Percentiles rank a stretch among this genome's conserved stretches.
These are phyloP conservation scores for Rotaria magnacalcarata DNA, from an alignment of 2,888 invertebrate species.

Conservation along the genomic window DNA sequence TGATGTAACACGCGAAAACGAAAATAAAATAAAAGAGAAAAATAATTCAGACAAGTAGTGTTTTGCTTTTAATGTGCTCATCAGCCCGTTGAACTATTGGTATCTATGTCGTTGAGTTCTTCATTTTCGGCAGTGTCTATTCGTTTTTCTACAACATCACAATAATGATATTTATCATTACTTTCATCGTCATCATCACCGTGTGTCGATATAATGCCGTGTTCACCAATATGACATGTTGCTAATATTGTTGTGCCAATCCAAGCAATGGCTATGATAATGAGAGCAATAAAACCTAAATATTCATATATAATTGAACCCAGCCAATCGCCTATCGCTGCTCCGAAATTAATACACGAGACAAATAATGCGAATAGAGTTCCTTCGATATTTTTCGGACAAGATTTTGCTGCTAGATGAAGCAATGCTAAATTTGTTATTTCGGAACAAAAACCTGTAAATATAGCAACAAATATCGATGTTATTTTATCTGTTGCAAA, in stretches of 20 bases:
- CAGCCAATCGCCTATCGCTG: not conserved
- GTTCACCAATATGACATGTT: constrained; percentile 18
- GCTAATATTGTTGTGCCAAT: not conserved
- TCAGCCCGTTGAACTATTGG: not conserved
- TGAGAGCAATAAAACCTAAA: not conserved
- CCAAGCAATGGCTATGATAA: not conserved
- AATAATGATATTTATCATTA: constrained; percentile 14
- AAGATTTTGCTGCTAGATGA: not conserved
- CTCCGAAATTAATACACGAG: not conserved
- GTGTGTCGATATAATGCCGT: not conserved
- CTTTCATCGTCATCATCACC: not conserved
- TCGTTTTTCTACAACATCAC: not conserved
- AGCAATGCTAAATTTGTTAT: not conserved
- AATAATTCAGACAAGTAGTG: not conserved
- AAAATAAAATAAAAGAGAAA: not conserved
- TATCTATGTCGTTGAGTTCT: not conserved
- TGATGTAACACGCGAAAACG: too few relatives aligned
- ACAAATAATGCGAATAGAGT: constrained; percentile 6
- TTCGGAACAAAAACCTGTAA: constrained; percentile 13
- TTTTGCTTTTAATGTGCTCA: not conserved
- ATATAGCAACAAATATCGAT: not conserved
- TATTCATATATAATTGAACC: not conserved
- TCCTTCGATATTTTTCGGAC: not conserved
- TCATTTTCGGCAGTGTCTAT: not conserved
- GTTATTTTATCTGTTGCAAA: not conserved